Evolutionary conservation across 2,888 invertebrate species (phyloP).

Genomic region (Mallateleia sp.): DNA sequence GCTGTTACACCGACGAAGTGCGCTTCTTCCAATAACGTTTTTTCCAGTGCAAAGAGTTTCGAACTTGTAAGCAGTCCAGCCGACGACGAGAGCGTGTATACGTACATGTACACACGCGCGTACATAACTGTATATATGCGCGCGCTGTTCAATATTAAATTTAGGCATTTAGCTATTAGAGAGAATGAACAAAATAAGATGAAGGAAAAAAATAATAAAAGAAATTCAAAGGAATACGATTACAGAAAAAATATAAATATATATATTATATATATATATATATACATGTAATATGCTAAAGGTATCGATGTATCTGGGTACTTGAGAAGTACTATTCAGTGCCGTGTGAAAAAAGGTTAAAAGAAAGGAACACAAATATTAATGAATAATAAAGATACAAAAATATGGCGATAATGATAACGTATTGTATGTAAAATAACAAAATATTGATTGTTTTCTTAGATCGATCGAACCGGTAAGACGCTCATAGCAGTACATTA

Average conservation of each 20-base stretch:
- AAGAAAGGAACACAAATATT: constrained; percentile 13
- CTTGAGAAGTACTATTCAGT: too few species aligned
- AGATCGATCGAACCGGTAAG: constrained; percentile 77
- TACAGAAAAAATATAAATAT: constrained; percentile 81
- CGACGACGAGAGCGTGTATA: constrained; percentile 61
- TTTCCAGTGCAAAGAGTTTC: too few species aligned
- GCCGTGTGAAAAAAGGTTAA: constrained; percentile 32
- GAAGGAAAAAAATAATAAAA: constrained; percentile 81
- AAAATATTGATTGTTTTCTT: constrained; percentile 81
- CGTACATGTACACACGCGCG: constrained; percentile 71
- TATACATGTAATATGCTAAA: too few species aligned
- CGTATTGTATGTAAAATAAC: constrained; percentile 79
- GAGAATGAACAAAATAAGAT: constrained; percentile 67
- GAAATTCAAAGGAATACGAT: too few species aligned
- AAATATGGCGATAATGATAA: constrained; percentile 80
- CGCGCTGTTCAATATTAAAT: constrained; percentile 77
- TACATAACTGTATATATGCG: constrained; percentile 62
- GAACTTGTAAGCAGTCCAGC: constrained; percentile 82
- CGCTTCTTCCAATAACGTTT: too few species aligned
- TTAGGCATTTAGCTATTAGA: constrained; percentile 82
- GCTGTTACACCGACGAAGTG: too few species aligned
- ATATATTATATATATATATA: constrained; percentile 71
- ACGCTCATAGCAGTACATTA: constrained; percentile 77
- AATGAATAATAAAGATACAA: constrained; percentile 34
- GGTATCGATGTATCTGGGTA: too few species aligned